Conservation (phyloP, 2,888 invertebrate species). For the Zelleria hepariella region DNA sequence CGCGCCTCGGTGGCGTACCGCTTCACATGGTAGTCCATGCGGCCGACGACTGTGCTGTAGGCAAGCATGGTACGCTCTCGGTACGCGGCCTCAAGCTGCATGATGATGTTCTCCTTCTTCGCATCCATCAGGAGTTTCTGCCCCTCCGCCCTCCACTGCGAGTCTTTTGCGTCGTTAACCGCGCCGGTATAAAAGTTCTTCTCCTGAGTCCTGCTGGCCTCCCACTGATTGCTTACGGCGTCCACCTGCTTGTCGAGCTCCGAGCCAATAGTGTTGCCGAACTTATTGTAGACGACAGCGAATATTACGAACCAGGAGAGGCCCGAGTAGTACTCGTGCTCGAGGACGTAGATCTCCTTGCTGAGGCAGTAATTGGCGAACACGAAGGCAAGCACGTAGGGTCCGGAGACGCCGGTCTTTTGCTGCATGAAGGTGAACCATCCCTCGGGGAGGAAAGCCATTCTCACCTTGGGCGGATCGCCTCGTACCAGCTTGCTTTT, state of each 20-base stretch:
- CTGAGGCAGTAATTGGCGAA: slow-evolving; percentile 85
- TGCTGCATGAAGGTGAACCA: slow-evolving; percentile 89
- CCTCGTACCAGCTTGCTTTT: slow-evolving; percentile 21
- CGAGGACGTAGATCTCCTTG: slow-evolving; percentile 94
- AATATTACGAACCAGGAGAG: slow-evolving; percentile 77
- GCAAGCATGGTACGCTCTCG: slow-evolving; percentile 72
- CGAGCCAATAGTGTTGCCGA: slow-evolving; percentile 75
- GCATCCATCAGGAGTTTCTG: slow-evolving; percentile 83
- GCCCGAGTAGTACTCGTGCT: slow-evolving; percentile 91
- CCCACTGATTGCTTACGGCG: slow-evolving; percentile 63
- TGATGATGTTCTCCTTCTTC: slow-evolving; percentile 90
- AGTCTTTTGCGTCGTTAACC: slow-evolving; percentile 76
- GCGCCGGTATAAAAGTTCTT: slow-evolving; percentile 51
- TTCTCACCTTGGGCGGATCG: slow-evolving; percentile 72
- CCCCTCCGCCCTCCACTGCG: slow-evolving; percentile 82
- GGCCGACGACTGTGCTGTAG: slow-evolving; percentile 75
- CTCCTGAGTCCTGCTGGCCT: slow-evolving; percentile 64
- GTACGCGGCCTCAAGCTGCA: slow-evolving; percentile 96
- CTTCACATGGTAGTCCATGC: slow-evolving; percentile 93
- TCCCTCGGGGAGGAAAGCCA: slow-evolving; percentile 61
- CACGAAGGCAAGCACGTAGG: slow-evolving; percentile 87
- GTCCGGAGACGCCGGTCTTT: slow-evolving; percentile 90
- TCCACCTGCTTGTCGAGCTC: slow-evolving; percentile 79
- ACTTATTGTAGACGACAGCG: slow-evolving; percentile 72
- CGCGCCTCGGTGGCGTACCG: slow-evolving; percentile 81